These are phyloP conservation scores for Nannoperca australis DNA, from an alignment of 2,797 vertebrate species.

Conservation along the genomic window DNA sequence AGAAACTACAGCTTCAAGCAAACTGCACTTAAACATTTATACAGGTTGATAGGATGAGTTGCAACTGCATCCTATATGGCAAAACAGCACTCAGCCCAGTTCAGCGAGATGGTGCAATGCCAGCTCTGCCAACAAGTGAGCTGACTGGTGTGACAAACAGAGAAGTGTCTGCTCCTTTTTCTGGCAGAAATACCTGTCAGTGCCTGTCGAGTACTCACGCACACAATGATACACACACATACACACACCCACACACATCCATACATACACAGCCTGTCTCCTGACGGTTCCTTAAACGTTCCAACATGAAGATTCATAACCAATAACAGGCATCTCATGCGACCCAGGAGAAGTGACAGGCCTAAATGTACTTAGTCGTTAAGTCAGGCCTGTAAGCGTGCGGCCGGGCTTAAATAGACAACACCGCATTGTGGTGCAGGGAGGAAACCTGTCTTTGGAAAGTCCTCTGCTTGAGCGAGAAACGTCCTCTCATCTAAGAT, in stretches of 20 bases:
- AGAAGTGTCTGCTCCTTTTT: conserved; percentile 71
- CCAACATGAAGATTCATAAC: conserved; percentile 43
- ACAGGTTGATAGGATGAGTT: conserved; percentile 57
- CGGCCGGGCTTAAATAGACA: conserved; percentile 46
- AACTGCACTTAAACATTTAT: conserved; percentile 73
- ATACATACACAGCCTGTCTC: conserved; percentile 55
- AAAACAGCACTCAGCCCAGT: conserved; percentile 50
- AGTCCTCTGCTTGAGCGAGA: conserved; percentile 86
- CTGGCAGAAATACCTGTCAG: conserved; percentile 78
- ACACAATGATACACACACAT: conserved; percentile 49
- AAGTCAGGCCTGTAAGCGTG: conserved; percentile 38
- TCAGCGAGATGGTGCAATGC: conserved; percentile 59
- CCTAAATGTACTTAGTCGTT: conserved; percentile 32
- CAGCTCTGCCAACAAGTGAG: conserved; percentile 70
- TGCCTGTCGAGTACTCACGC: conserved; percentile 65
- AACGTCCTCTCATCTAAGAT: conserved; percentile 81
- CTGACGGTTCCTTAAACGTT: conserved; percentile 56
- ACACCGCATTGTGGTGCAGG: conserved; percentile 65
- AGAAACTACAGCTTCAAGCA: conserved; percentile 44
- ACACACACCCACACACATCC: conserved; percentile 26
- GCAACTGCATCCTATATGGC: conserved; percentile 52
- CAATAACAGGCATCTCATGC: conserved; percentile 29
- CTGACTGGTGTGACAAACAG: conserved; percentile 76
- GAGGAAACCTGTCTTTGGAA: conserved; percentile 84
- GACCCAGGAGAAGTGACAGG: conserved; percentile 38